phyloP scores from a whole-genome alignment of 2,797 vertebrate species.

The Gambusia yucatana region DNA sequence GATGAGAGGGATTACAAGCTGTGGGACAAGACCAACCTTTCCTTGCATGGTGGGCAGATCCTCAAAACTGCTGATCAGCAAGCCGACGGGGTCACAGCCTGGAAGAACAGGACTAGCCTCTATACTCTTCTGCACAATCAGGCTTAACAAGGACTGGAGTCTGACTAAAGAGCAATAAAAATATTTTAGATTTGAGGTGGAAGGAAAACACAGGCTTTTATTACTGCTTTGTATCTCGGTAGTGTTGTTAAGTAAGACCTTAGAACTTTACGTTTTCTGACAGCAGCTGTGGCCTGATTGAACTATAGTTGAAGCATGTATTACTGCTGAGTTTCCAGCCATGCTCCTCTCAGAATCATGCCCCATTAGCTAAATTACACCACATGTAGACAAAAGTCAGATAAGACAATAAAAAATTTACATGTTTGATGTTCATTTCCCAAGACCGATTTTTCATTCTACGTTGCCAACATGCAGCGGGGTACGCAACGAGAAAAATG shows the following conservation, averaged over 20 bases:
- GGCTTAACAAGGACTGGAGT: slow-evolving; percentile 3
- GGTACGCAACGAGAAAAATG: slow-evolving; percentile 37
- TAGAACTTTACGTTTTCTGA: slow-evolving; percentile 4
- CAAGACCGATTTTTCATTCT: slow-evolving; percentile 37
- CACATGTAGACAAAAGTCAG: slow-evolving; percentile 47
- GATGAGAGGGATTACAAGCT: slow-evolving; percentile 60
- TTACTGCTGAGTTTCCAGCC: slow-evolving; percentile 25
- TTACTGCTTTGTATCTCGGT: not conserved
- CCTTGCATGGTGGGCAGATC: slow-evolving; percentile 32
- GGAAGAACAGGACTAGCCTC: slow-evolving; percentile 13
- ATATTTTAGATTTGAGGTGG: slow-evolving; percentile 5
- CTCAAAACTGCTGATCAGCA: slow-evolving; percentile 47
- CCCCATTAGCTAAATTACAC: slow-evolving; percentile 35
- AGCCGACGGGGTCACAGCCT: slow-evolving; percentile 29
- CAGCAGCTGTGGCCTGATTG: slow-evolving; percentile 15
- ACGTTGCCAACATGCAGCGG: slow-evolving; percentile 34
- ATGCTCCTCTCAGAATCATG: slow-evolving; percentile 27
- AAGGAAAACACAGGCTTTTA: not conserved
- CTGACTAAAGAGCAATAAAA: slow-evolving; percentile 21
- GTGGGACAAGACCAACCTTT: slow-evolving; percentile 52
- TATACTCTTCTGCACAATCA: slow-evolving; percentile 18
- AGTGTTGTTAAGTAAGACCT: not conserved
- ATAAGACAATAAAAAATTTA: slow-evolving; percentile 39
- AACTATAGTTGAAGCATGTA: slow-evolving; percentile 1
- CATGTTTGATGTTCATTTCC: slow-evolving; percentile 24